Percentiles rank a stretch among this genome's conserved stretches.
Conservation (phyloP, 37 sponge, comb jelly and placozoan genomes). For the Eunapius fragilis region DNA sequence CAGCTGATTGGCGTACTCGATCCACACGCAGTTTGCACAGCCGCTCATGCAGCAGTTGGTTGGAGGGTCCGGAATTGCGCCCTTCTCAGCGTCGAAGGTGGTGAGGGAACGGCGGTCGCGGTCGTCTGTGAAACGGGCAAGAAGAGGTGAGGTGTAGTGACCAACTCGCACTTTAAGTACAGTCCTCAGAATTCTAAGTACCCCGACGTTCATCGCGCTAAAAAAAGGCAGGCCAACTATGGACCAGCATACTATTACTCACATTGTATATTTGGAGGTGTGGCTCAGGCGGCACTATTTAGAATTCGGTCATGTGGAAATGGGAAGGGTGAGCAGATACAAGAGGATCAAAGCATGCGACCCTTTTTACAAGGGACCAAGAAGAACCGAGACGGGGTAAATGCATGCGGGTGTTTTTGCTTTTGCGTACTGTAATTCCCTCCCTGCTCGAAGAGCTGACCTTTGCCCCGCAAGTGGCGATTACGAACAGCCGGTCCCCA, state of each 20-base stretch:
- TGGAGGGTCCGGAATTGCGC: slow-evolving; percentile 61
- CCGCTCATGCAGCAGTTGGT: slow-evolving; percentile 88
- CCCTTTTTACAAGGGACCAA: slow-evolving; percentile 79
- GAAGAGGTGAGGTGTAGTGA: background rate
- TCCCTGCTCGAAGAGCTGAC: slow-evolving; percentile 11
- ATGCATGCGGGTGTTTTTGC: background rate
- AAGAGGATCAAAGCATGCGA: slow-evolving; percentile 74
- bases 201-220: background rate
- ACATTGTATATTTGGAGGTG: background rate
- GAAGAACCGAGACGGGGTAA: slow-evolving; percentile 18
- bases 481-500: slow-evolving; percentile 50
- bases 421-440: background rate
- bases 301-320: background rate
- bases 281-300: slow-evolving; percentile 1
- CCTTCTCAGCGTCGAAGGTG: background rate
- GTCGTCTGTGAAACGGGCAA: background rate
- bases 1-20: slow-evolving; percentile 77
- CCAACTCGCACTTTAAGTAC: background rate
- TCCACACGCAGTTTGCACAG: slow-evolving; percentile 95
- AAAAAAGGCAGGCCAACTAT: background rate
- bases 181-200: background rate
- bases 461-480: slow-evolving; percentile 38
- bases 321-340: slow-evolving; percentile 66
- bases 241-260: background rate
- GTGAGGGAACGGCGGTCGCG: background rate